phyloP scores from a whole-genome alignment of 2,113 vertebrate species.

The Oncorhynchus kisutch region DNA sequence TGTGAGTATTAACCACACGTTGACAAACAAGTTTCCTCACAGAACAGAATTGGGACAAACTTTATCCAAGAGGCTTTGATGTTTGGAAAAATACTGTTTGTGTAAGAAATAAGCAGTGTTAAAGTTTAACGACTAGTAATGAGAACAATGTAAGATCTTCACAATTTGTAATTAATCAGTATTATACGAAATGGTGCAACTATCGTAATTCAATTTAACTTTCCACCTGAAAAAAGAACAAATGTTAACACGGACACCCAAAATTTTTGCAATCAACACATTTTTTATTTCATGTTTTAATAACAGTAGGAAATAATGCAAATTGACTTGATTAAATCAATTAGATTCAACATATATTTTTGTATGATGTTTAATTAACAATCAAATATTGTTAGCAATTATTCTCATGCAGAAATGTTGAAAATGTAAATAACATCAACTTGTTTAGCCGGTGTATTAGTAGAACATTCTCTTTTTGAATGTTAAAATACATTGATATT shows the following conservation, averaged over 20 bases:
- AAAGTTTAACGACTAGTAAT: background rate
- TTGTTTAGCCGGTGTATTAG: too few relatives aligned
- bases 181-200: background rate
- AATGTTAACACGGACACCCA: background rate
- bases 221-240: background rate
- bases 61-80: background rate
- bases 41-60: background rate
- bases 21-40: background rate
- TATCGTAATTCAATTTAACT: background rate
- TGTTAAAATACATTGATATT: too few relatives aligned
- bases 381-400: too few relatives aligned
- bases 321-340: too few relatives aligned
- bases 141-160: background rate
- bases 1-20: background rate
- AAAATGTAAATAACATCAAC: too few relatives aligned
- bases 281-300: background rate
- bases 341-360: too few relatives aligned
- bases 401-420: too few relatives aligned
- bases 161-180: background rate
- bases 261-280: background rate
- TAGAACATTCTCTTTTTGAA: too few relatives aligned
- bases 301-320: background rate
- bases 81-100: background rate
- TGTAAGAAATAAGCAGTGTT: background rate
- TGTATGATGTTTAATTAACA: too few relatives aligned